These are phyloP conservation scores for Rhagonycha fulva DNA, from an alignment of 2,888 invertebrate species.

Conservation along the genomic window DNA sequence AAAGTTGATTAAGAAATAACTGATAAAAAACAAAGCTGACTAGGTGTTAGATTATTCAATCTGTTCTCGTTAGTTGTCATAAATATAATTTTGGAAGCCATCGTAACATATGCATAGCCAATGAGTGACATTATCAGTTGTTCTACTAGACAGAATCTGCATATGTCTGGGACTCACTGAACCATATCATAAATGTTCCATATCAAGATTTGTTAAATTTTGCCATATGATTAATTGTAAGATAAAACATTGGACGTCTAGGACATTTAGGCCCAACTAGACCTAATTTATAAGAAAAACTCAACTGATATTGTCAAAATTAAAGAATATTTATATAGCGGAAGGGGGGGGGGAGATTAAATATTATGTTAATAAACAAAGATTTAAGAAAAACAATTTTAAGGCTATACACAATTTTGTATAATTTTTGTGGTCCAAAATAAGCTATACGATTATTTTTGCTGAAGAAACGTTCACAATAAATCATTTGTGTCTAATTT, in stretches of 20 bases:
- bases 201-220: neutral
- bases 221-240: neutral
- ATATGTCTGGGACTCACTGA: neutral
- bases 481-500: slow-evolving; percentile 23
- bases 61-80: neutral
- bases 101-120: neutral
- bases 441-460: slow-evolving; percentile 16
- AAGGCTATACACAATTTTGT: neutral
- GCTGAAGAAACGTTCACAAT: slow-evolving; percentile 13
- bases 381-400: neutral
- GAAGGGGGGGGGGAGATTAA: too few relatives aligned
- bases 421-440: neutral
- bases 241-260: neutral
- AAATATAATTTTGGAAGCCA: neutral
- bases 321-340: too few relatives aligned
- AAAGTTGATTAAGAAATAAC: too few relatives aligned
- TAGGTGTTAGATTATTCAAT: neutral
- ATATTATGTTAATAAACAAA: too few relatives aligned
- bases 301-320: too few relatives aligned
- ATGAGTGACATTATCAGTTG: neutral
- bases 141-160: neutral
- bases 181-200: neutral
- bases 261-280: neutral
- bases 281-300: too few relatives aligned
- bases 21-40: neutral